Evolutionary conservation across 2,113 vertebrate genomes (phyloP), one percentile per base, ranked within the genome.

Genomic region (Procavia capensis): DNA sequence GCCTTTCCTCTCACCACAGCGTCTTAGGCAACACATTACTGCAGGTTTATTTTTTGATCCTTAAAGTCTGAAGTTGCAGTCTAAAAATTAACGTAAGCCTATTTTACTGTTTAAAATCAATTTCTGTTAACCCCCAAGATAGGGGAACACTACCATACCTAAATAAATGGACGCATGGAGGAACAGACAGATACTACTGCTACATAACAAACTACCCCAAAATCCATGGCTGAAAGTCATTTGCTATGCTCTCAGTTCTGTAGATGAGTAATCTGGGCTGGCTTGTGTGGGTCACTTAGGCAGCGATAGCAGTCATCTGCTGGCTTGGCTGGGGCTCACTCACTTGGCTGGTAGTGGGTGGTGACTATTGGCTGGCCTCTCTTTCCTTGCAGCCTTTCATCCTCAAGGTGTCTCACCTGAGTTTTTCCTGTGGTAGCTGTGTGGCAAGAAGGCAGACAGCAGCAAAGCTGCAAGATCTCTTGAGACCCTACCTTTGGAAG

Each of bases 91-190:
- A 83, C 61, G 24, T 86, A 92, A 66, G 36, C 83, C 25, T 47
- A 19, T 17, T 47, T 81, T 90, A 91, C 20, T 41, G 7, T 86
- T 93, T 83, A 94, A 88, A 95, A 68, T 93, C 74, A 83, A 76
- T 85, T 39, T 91, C 25, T 83, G 31, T 68, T 59, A 68, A 75
- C 80, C 34, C 43, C 89, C 17, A 41, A 45, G 39, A 31, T 80
- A 74, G 41, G 39, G 89, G 36, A 83, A 84, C 27, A 59, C 10
- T 63, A 25, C 14, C 70, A 74, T 25, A 68, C 5, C 3, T 68
- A 68, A 68, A n/a, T 68, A 68, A 1, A 66, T 68, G 27, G 66
- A n/a, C 14, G 14, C 13, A 13, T 16, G 14, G 50, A 54, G 14
- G 50, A 16, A n/a, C 17, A 31, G 47, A 61, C 27, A 80, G 13